Evolutionary conservation across 2,113 vertebrate species (phyloP), one percentile per base, ranked within the genome.

Genomic region (Pseudopipra pipra): DNA sequence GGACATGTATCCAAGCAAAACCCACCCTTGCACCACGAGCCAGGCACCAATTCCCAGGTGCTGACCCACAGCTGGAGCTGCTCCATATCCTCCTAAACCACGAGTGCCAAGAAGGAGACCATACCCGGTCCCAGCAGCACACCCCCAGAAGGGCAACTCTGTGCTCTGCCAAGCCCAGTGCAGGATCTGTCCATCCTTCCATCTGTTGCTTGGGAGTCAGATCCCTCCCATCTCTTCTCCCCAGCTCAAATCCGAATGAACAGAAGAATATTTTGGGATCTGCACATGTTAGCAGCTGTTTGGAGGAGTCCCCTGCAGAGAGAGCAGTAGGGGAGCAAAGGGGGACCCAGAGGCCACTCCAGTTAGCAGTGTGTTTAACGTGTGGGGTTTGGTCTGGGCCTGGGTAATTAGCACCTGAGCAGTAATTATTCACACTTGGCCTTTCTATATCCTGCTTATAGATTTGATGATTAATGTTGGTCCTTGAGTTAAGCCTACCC

Each of bases 381-480:
- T 17, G 24, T 56, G 70, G 25, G 71, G 74, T 31, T 96, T 91
- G 93, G 87, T 70, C 77, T 72, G 72, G 58, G 75, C 49, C 52
- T 61, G 71, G 49, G 54, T 92, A 96, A 95, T 97, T 94, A 94
- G 94, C 89, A 87, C 77, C 71, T 39, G 54, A 93, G 81, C 33
- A 1, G 41, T 93, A 93, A 95, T 95, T 91, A 95, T 89, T 91
- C 94, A 91, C 91, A 89, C 65, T 90, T 94, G 89, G 89, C 87
- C 87, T 93, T 91, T 89, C 81, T 87, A 35, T 75, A 76, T 30
- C 91, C 87, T 83, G 49, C 85, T 83, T 62, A 82, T 70, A 91
- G 93, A 55, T 82, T 33, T 35, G 87, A 76, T 79, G 87, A 91
- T 93, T 79, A 79, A 95, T 39, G 81, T 46, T 63, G 35, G 72